phyloP scores from a whole-genome alignment of 2,888 invertebrate species.

The Quadriops clusia region DNA sequence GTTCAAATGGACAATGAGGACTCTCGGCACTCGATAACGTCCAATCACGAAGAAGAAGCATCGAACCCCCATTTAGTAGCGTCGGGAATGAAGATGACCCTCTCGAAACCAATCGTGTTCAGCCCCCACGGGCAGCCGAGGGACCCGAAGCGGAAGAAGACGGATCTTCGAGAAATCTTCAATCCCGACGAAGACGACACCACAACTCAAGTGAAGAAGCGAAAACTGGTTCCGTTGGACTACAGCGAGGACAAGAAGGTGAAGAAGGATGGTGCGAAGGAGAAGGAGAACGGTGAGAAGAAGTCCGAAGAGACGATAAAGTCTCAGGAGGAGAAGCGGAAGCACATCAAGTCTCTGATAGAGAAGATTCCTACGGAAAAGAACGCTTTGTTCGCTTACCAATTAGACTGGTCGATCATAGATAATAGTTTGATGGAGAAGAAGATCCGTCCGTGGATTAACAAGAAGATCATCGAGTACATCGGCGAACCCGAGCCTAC shows the following conservation, averaged over 20 bases:
- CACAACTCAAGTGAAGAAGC: constrained; percentile 48
- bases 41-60: constrained; percentile 31
- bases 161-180: constrained; percentile 74
- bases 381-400: constrained; percentile 88
- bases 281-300: constrained; percentile 37
- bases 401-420: constrained; percentile 78
- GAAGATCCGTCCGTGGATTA: constrained; percentile 97
- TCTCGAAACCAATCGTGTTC: constrained; percentile 33
- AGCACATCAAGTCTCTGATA: constrained; percentile 92
- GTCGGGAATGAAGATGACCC: constrained; percentile 35
- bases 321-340: constrained; percentile 87
- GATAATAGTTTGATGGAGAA: constrained; percentile 77
- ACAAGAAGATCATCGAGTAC: constrained; percentile 98
- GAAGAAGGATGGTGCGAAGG: constrained; percentile 34
- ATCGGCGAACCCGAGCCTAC: constrained; percentile 98
- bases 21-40: constrained; percentile 36
- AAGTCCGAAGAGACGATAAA: constrained; percentile 48
- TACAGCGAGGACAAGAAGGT: constrained; percentile 49
- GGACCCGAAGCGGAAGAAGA: constrained; percentile 52
- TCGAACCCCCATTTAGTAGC: constrained; percentile 26
- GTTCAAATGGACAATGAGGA: constrained; percentile 38
- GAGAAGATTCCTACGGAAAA: constrained; percentile 98
- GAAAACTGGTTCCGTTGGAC: constrained; percentile 67
- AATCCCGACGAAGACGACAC: constrained; percentile 71
- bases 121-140: constrained; percentile 34